phyloP scores from a whole-genome alignment of 2,113 vertebrate genomes.

The Nicator chloris region DNA sequence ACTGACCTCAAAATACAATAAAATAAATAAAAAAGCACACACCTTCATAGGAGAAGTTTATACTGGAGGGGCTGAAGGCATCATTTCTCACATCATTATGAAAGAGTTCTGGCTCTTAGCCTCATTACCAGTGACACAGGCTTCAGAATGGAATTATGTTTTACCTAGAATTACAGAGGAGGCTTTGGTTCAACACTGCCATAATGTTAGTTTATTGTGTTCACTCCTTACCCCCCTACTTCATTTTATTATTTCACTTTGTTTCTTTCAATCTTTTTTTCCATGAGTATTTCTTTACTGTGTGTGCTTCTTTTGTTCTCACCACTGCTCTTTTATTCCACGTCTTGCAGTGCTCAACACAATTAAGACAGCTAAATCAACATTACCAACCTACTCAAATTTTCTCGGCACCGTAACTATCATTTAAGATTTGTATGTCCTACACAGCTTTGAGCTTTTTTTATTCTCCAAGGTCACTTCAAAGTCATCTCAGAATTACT shows the following conservation, averaged over 20 bases:
- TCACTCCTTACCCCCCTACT: neutral
- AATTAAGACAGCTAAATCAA: constrained; percentile 61
- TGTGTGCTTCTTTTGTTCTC: constrained; percentile 46
- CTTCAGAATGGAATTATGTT: neutral
- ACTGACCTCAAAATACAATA: neutral
- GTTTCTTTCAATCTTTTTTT: neutral
- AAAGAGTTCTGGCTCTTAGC: neutral
- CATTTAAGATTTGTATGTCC: constrained; percentile 29
- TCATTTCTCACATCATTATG: neutral
- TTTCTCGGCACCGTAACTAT: constrained; percentile 41
- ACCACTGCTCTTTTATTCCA: constrained; percentile 18
- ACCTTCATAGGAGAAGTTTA: neutral
- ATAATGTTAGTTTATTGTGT: neutral
- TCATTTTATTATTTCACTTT: neutral
- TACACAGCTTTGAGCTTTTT: neutral
- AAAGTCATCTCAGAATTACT: constrained; percentile 50
- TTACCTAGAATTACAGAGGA: neutral
- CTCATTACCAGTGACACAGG: neutral
- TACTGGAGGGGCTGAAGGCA: neutral
- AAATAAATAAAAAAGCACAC: neutral
- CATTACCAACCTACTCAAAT: constrained; percentile 39
- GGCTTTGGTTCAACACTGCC: neutral
- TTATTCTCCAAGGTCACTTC: constrained; percentile 39
- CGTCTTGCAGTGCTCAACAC: constrained; percentile 16
- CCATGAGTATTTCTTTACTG: neutral